phyloP scores from a whole-genome alignment of 2,113 vertebrate genomes.

The Labeo rohita region DNA sequence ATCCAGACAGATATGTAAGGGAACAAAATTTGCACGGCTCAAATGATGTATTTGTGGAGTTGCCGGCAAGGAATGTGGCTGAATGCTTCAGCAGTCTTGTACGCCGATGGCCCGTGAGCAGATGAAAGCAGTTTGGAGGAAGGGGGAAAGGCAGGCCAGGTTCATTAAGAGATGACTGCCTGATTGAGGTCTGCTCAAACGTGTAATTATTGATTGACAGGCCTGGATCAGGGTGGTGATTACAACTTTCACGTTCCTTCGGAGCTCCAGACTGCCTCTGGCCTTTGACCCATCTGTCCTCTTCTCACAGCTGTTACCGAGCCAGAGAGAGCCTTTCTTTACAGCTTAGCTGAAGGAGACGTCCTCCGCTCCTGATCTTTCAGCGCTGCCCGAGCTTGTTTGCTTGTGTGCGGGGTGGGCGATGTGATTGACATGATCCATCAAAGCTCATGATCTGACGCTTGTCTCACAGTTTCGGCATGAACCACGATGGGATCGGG shows the following conservation, averaged over 20 bases:
- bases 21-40: slow-evolving; percentile 48
- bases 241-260: slow-evolving; percentile 73
- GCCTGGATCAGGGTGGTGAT: slow-evolving; percentile 74
- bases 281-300: slow-evolving; percentile 69
- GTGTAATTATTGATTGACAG: slow-evolving; percentile 74
- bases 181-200: slow-evolving; percentile 67
- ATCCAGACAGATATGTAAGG: slow-evolving; percentile 55
- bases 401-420: background rate
- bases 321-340: slow-evolving; percentile 61
- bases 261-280: slow-evolving; percentile 74
- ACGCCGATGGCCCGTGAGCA: slow-evolving; percentile 14
- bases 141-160: slow-evolving; percentile 33
- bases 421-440: slow-evolving; percentile 21
- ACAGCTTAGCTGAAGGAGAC: slow-evolving; percentile 58
- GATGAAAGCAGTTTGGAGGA: slow-evolving; percentile 21
- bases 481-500: slow-evolving; percentile 99
- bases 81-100: slow-evolving; percentile 35
- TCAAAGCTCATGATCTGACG: slow-evolving; percentile 24
- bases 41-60: slow-evolving; percentile 54
- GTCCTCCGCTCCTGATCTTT: slow-evolving; percentile 23
- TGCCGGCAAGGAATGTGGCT: slow-evolving; percentile 40
- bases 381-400: slow-evolving; percentile 50
- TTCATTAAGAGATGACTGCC: slow-evolving; percentile 37
- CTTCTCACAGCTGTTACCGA: slow-evolving; percentile 77
- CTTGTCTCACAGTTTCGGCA: slow-evolving; percentile 89